Conservation (phyloP, 2,113 vertebrate species). For the Mystacornis crossleyi region DNA sequence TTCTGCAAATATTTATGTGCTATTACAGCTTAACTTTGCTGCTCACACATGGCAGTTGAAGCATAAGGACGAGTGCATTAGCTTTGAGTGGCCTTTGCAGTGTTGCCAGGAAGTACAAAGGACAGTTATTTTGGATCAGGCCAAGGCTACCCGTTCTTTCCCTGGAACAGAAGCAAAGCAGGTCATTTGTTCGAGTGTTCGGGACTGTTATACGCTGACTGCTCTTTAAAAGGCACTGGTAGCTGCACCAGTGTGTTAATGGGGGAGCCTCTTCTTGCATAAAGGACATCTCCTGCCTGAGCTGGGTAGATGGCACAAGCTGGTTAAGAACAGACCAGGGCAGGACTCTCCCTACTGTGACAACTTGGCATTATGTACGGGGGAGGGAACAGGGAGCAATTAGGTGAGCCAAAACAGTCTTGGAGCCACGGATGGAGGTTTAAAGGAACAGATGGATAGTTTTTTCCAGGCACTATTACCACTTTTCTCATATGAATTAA, state of each 20-base stretch:
- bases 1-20: neutral
- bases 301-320: neutral
- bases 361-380: neutral
- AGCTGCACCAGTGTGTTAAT: neutral
- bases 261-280: neutral
- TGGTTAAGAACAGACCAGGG: neutral
- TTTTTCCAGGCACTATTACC: neutral
- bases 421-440: neutral
- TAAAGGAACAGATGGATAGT: neutral
- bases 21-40: neutral
- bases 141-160: neutral
- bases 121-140: neutral
- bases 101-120: neutral
- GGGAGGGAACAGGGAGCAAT: neutral
- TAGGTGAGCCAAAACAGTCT: neutral
- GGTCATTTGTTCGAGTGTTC: neutral
- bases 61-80: neutral
- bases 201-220: fast-evolving
- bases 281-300: neutral
- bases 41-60: neutral
- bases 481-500: neutral
- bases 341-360: neutral
- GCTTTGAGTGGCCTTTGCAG: neutral
- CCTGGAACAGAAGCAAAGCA: neutral
- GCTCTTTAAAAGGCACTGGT: neutral